These are phyloP conservation scores for Notodonta ziczac DNA, from an alignment of 2,888 invertebrate species.

Conservation along the genomic window DNA sequence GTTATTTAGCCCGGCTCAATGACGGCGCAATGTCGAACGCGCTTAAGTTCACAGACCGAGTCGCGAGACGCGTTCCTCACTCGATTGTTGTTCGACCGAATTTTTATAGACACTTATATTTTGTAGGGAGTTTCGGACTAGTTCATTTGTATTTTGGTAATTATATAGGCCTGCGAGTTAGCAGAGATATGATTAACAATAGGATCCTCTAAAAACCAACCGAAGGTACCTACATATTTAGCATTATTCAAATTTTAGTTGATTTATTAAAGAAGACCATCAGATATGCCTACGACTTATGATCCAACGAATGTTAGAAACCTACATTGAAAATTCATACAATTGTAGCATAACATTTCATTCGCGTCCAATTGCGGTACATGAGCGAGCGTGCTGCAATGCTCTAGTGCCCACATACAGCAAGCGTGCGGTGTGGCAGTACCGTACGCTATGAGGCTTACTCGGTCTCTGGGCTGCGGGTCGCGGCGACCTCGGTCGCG, in stretches of 20 bases:
- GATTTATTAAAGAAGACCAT: not conserved
- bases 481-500: conserved; percentile 73
- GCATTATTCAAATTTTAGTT: not conserved
- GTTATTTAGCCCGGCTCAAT: conserved; percentile 81
- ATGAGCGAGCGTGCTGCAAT: conserved; percentile 4
- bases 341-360: not conserved
- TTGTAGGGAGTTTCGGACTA: conserved; percentile 22
- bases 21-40: conserved; percentile 81
- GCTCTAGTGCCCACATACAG: conserved; percentile 3
- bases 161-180: conserved; percentile 10
- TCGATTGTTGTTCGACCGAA: conserved; percentile 67
- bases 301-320: not conserved
- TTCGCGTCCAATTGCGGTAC: conserved; percentile 1
- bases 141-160: conserved; percentile 19
- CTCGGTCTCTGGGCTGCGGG: conserved; percentile 77
- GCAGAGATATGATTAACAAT: conserved; percentile 8
- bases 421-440: conserved; percentile 16
- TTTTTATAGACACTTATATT: conserved; percentile 56
- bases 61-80: conserved; percentile 67
- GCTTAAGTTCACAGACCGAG: conserved; percentile 76
- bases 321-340: not conserved
- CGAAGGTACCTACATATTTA: not conserved
- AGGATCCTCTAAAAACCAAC: not conserved
- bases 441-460: conserved; percentile 45
- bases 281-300: not conserved